phyloP scores from a whole-genome alignment of 2,888 invertebrate genomes.

The Brachyptera putata region DNA sequence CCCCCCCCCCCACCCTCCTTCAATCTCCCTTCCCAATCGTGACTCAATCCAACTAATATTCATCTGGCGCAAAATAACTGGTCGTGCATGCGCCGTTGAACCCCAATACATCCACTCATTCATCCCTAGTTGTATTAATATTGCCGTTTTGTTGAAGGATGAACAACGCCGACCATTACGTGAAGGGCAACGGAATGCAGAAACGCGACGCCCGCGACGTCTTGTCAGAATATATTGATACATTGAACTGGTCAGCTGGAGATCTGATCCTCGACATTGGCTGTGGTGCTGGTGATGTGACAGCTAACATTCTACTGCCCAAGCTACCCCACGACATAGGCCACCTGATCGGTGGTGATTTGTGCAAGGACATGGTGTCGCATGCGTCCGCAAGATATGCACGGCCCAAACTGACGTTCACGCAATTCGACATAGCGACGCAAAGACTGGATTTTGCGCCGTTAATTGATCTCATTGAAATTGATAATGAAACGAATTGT shows the following conservation, averaged over 20 bases:
- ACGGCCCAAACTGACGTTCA: slow-evolving; percentile 45
- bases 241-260: slow-evolving; percentile 39
- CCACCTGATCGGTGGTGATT: slow-evolving; percentile 60
- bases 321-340: slow-evolving; percentile 54
- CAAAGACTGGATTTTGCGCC: slow-evolving; percentile 49
- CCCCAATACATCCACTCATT: too few relatives aligned
- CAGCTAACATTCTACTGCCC: slow-evolving; percentile 59
- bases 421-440: slow-evolving; percentile 55
- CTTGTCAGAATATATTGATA: slow-evolving; percentile 57
- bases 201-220: slow-evolving; percentile 60
- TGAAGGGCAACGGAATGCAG: slow-evolving; percentile 63
- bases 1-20: too few relatives aligned
- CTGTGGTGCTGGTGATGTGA: slow-evolving; percentile 68
- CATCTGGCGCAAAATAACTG: too few relatives aligned
- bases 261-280: slow-evolving; percentile 58
- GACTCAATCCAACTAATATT: too few relatives aligned
- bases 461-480: slow-evolving; percentile 31
- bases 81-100: too few relatives aligned
- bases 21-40: too few relatives aligned
- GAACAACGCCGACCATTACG: slow-evolving; percentile 64
- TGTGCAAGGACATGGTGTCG: slow-evolving; percentile 65
- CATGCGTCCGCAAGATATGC: slow-evolving; percentile 45
- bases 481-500: neutral
- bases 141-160: slow-evolving; percentile 41
- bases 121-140: too few relatives aligned